A percentile compares a stretch with the other conserved stretches of the same genome.
Conservation (phyloP, 2,888 invertebrate genomes). For the Sphaerophoria rueppellii region DNA sequence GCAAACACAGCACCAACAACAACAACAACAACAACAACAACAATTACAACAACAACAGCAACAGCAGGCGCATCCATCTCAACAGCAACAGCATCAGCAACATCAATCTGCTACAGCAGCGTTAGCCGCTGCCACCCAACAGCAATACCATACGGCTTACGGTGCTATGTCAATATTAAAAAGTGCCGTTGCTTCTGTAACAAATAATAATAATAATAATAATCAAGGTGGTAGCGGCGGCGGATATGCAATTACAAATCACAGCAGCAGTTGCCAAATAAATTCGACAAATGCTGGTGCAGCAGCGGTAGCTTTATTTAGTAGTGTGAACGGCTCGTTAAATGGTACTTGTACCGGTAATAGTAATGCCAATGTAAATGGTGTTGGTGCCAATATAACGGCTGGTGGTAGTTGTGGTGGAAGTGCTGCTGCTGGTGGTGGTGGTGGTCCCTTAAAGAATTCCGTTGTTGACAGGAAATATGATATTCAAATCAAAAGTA, state of each 20-base stretch:
- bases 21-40: slow-evolving; percentile 72
- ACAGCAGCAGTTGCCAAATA: slow-evolving; percentile 50
- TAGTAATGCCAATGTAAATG: slow-evolving; percentile 41
- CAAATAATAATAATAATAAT: slow-evolving; percentile 41
- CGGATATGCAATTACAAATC: slow-evolving; percentile 55
- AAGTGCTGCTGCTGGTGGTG: slow-evolving; percentile 54
- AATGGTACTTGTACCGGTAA: slow-evolving; percentile 69
- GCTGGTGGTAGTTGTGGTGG: slow-evolving; percentile 50
- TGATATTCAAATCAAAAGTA: slow-evolving; percentile 77
- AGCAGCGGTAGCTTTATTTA: slow-evolving; percentile 65
- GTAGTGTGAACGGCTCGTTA: slow-evolving; percentile 74
- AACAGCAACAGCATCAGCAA: slow-evolving; percentile 65
- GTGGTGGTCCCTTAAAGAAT: slow-evolving; percentile 55
- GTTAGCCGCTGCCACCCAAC: slow-evolving; percentile 37
- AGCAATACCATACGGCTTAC: slow-evolving; percentile 77
- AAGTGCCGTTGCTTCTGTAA: slow-evolving; percentile 52
- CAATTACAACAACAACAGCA: slow-evolving; percentile 63
- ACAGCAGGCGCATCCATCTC: slow-evolving; percentile 72
- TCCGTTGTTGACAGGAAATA: slow-evolving; percentile 76
- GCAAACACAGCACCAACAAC: slow-evolving; percentile 71
- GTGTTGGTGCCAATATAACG: slow-evolving; percentile 43
- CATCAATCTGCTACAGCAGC: slow-evolving; percentile 42
- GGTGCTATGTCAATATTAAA: slow-evolving; percentile 77
- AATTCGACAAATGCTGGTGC: slow-evolving; percentile 50
- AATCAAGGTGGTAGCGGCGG: slow-evolving; percentile 30